Percentiles rank a stretch among this genome's conserved stretches.
These are phyloP conservation scores for Nematopogon swammerdamellus DNA, from an alignment of 2,888 invertebrate genomes.

Conservation along the genomic window DNA sequence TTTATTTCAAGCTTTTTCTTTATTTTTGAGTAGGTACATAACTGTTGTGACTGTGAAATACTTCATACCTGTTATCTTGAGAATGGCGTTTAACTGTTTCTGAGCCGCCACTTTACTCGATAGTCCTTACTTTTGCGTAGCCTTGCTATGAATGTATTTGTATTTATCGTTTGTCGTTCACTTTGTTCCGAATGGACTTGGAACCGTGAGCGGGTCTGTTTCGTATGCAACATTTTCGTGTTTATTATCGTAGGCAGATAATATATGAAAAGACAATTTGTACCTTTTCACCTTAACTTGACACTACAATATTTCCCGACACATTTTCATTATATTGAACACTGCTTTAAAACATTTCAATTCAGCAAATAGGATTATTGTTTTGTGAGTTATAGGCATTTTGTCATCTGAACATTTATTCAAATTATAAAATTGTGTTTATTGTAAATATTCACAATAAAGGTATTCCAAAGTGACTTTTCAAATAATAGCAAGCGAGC, in stretches of 20 bases:
- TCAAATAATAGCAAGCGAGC: slow-evolving; percentile 16
- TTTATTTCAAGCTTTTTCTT: slow-evolving; percentile 33
- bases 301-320: too few relatives aligned
- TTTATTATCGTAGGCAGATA: too few relatives aligned
- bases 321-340: too few relatives aligned
- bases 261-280: too few relatives aligned
- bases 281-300: too few relatives aligned
- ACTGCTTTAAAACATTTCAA: too few relatives aligned
- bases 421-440: too few relatives aligned
- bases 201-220: slow-evolving; percentile 17
- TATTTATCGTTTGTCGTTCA: slow-evolving; percentile 24
- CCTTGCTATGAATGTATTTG: slow-evolving; percentile 31
- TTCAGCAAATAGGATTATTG: too few relatives aligned
- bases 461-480: not conserved
- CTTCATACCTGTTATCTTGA: slow-evolving; percentile 24
- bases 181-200: slow-evolving; percentile 26
- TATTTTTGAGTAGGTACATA: slow-evolving; percentile 30
- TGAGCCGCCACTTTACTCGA: slow-evolving; percentile 20
- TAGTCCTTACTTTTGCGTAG: slow-evolving; percentile 25
- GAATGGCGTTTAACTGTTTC: slow-evolving; percentile 20
- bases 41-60: slow-evolving; percentile 32
- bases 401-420: too few relatives aligned
- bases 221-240: not conserved
- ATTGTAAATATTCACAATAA: too few relatives aligned
- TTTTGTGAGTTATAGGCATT: too few relatives aligned